Percentiles rank a stretch among this genome's conserved stretches.
Evolutionary conservation across 2,888 invertebrate genomes (phyloP).

Genomic region (Drosophila pseudotakahashii): DNA sequence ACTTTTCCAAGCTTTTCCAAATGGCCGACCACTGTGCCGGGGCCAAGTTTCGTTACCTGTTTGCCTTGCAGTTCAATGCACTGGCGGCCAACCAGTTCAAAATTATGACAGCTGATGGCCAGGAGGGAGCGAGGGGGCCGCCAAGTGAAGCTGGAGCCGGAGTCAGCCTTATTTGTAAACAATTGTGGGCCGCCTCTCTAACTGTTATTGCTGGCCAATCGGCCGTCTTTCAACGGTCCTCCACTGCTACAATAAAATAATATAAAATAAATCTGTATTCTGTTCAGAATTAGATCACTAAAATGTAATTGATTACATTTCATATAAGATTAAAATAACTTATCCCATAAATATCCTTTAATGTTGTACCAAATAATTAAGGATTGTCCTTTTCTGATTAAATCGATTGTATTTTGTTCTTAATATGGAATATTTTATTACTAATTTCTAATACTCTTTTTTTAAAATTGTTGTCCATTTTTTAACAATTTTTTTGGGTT

Average conservation of each 20-base stretch:
- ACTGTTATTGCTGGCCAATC: slow-evolving; percentile 44
- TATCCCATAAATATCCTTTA: no score
- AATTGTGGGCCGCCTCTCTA: slow-evolving; percentile 65
- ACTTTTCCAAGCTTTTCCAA: slow-evolving; percentile 16
- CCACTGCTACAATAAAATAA: slow-evolving; percentile 27
- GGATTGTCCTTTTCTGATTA: no score
- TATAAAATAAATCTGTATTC: fast-evolving
- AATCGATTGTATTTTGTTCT: no score
- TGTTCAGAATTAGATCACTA: neutral
- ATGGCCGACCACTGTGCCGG: slow-evolving; percentile 61
- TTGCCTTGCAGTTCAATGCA: slow-evolving; percentile 84
- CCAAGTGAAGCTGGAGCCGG: slow-evolving; percentile 16
- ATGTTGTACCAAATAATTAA: no score
- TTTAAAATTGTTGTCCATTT: no score
- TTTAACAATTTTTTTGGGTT: no score
- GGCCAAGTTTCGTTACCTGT: slow-evolving; percentile 72
- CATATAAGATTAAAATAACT: no score
- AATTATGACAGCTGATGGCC: slow-evolving; percentile 62
- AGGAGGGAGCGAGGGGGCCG: neutral
- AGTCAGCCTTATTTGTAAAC: slow-evolving; percentile 65
- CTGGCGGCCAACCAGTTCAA: slow-evolving; percentile 69
- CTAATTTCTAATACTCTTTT: no score
- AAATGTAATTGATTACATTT: no score
- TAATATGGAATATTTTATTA: no score
- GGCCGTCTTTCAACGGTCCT: slow-evolving; percentile 10